Evolutionary conservation across 2,797 vertebrate species (phyloP), one percentile per base, ranked within the genome.

Genomic region (Oceanodroma leucorhoa): DNA sequence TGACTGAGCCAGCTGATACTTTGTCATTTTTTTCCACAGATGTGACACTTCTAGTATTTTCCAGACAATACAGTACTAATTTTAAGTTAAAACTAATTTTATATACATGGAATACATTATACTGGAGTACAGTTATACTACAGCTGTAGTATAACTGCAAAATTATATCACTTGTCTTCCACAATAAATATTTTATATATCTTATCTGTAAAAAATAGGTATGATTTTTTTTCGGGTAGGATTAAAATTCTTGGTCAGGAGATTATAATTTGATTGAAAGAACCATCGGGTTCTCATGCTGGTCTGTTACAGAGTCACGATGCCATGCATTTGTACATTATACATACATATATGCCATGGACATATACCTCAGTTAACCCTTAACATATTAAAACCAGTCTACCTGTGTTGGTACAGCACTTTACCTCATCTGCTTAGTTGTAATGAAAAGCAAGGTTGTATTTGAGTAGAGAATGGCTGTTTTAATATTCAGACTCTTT

Each of bases 41-140:
- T 93, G 86, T 95, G 62, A 54, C 8, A 34, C 53, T 54, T 80
- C 5, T 14, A 21, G 34, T 72, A 26, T 95, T 96, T 96, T 90
- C 61, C 86, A 94, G 34, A 57, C 27, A 65, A 24, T 10, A 40
- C 7, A 60, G 24, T 43, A 65, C 13, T 71, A 36, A 64, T 48
- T 81, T 70, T 4, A 77, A 72, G 3, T 70, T 45, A 32, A 62
- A 57, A 23, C 16, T 46, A 11, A 19, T 14, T 69, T 80, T 34
- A 21, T 45, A 8, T 46, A 20, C 13, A 16, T 46, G 4, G 57
- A 64, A 14, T 70, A n/a, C 19, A 11, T 87, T 50, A 32, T 43
- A n/a, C 17, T 64, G 30, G 11, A 51, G 21, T 69, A 12, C 29
- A 64, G 36, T 67, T 62, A 30, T 38, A 43, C 16, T 32, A 40